Conservation (phyloP, 1,140 invertebrate genomes). For the Sarcophaga peregrina region DNA sequence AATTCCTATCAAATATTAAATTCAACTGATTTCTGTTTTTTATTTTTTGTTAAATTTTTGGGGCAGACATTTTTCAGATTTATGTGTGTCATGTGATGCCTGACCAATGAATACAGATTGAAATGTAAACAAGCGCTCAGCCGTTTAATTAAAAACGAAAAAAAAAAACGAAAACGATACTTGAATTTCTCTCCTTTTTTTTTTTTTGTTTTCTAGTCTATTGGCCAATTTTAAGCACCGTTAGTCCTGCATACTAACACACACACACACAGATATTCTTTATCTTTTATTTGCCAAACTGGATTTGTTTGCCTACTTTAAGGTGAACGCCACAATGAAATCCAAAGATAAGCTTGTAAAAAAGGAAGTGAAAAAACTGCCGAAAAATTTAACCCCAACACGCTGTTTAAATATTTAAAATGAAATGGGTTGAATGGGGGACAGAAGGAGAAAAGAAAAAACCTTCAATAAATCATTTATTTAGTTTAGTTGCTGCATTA, state of each 20-base stretch:
- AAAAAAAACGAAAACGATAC: too few species aligned
- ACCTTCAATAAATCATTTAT: background rate
- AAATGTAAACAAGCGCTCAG: slow-evolving; percentile 1
- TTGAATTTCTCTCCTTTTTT: too few species aligned
- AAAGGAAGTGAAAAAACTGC: background rate
- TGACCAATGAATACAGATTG: background rate
- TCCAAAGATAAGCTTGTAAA: background rate
- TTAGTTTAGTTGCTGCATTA: background rate
- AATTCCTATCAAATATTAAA: too few species aligned
- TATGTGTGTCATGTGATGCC: background rate
- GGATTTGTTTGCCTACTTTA: slow-evolving; percentile 2
- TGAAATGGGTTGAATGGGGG: background rate
- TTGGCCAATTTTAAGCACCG: slow-evolving; percentile 21
- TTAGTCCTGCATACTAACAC: background rate
- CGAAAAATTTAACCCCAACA: background rate
- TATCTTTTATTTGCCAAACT: background rate
- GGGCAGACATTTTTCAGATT: background rate
- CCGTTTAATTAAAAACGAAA: slow-evolving; percentile 13
- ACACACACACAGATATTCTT: background rate
- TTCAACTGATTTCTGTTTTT: background rate
- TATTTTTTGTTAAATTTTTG: background rate
- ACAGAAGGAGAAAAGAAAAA: too few species aligned
- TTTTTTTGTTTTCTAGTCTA: background rate
- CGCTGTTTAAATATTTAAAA: background rate
- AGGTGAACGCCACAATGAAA: background rate